Evolutionary conservation across 2,113 vertebrate genomes (phyloP), one percentile per base, ranked within the genome.

Genomic region (Mellivora capensis): DNA sequence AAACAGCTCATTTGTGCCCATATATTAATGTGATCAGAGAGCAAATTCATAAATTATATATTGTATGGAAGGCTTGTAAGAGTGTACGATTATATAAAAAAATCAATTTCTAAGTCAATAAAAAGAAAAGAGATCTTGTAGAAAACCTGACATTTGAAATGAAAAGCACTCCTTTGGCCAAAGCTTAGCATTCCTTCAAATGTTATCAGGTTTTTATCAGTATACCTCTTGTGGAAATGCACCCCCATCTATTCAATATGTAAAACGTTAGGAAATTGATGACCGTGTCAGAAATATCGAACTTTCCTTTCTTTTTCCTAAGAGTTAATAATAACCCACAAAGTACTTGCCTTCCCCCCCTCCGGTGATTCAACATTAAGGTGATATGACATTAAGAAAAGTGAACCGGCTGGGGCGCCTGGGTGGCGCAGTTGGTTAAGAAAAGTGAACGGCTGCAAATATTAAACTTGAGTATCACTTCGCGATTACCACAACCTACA

Each of bases 21-120:
- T 90, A 59, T 67, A 79, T 61, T 90, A 91, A 88, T 88, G 52
- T 47, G 77, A 96, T 64, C 77, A 93, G 77, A 61, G 1, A 87
- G 2, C 11, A 85, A 88, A 86, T 62, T 81, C 39, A 96, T 96
- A 71, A 90, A 85, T 94, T 86, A 54, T 88, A 90, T 31, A 84
- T 9, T 52, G 49, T 57, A 64, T 52, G 23, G 12, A 90, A 91
- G 49, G 1, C 52, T 82, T 15, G 49, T 57, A 62, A 71, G 87
- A 72, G 17, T 25, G 10, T 84, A 15, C 4, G 25, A 81, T 8
- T 74, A 1, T 79, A 90, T 95, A 37, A 54, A 94, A 93, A 93
- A 87, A 82, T 72, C 39, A 61, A 69, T 94, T 95, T 83, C 12
- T n/a, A 94, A 82, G 64, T 79, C n/a, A 85, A 47, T 88, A 57